Percentiles rank a stretch among this genome's conserved stretches.
Conservation (phyloP, 2,888 invertebrate genomes). For the Tenthredo notha region DNA sequence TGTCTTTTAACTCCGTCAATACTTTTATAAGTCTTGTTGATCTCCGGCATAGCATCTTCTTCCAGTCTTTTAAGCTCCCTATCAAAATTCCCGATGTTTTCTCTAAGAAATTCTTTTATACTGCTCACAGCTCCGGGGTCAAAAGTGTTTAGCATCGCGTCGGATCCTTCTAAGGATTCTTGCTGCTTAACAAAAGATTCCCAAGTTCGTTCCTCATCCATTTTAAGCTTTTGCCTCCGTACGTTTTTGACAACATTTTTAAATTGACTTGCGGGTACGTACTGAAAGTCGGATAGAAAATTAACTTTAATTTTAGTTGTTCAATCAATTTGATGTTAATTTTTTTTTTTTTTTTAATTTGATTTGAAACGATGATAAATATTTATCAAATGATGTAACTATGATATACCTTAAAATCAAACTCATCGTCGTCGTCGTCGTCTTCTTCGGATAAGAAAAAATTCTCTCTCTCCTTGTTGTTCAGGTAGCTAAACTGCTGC, state of each 20-base stretch:
- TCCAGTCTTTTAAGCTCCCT: constrained; percentile 66
- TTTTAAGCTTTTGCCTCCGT: constrained; percentile 66
- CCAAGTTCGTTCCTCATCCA: constrained; percentile 71
- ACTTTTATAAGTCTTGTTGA: constrained; percentile 50
- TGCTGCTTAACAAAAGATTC: constrained; percentile 67
- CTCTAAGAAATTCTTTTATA: constrained; percentile 54
- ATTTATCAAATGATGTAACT: background rate
- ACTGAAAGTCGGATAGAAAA: constrained; percentile 63
- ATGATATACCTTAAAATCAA: constrained; percentile 81
- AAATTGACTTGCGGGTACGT: constrained; percentile 71
- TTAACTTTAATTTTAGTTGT: background rate
- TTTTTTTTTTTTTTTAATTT: background rate
- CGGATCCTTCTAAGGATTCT: constrained; percentile 53
- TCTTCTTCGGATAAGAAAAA: constrained; percentile 68
- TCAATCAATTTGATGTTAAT: too few relatives aligned
- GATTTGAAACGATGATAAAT: background rate
- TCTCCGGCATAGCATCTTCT: constrained; percentile 64
- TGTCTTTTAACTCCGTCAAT: background rate
- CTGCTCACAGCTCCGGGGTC: constrained; percentile 56
- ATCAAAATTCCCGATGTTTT: constrained; percentile 65
- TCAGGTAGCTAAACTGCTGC: constrained; percentile 61
- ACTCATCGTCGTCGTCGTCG: constrained; percentile 80
- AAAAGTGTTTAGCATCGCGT: constrained; percentile 23
- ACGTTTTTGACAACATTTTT: constrained; percentile 71
- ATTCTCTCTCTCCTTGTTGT: constrained; percentile 64